Evolutionary conservation across 2,113 vertebrate species (phyloP).

Genomic region (Heloderma charlesbogerti): DNA sequence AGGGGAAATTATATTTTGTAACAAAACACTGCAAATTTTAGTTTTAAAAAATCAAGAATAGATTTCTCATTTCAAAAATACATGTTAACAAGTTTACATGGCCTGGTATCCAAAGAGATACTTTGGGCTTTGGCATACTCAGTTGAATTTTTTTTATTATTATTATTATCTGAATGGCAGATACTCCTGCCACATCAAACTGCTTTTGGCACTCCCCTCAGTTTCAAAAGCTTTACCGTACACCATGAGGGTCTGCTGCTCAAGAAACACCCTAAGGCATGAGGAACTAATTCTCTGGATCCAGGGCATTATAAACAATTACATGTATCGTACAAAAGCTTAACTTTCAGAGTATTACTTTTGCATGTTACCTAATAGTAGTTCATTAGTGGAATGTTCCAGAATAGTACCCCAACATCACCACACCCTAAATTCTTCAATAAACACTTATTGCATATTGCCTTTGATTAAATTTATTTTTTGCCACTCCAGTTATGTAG

Average conservation of each 20-base stretch:
- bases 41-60: not conserved
- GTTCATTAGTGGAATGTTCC: not conserved
- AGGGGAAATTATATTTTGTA: constrained; percentile 60
- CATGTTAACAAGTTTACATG: not conserved
- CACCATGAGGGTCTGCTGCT: not conserved
- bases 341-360: not conserved
- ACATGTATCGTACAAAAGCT: not conserved
- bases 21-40: not conserved
- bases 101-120: not conserved
- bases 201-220: not conserved
- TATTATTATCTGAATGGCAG: not conserved
- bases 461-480: not conserved
- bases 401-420: not conserved
- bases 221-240: not conserved
- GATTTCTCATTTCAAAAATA: not conserved
- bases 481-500: not conserved
- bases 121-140: too few relatives aligned
- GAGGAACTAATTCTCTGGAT: not conserved
- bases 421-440: not conserved
- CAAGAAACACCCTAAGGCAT: not conserved
- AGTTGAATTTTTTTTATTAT: too few relatives aligned
- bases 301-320: not conserved
- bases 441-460: not conserved
- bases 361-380: not conserved
- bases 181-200: not conserved